Evolutionary conservation across 2,113 vertebrate genomes (phyloP), one percentile per base, ranked within the genome.

Genomic region (Lepisosteus oculatus): DNA sequence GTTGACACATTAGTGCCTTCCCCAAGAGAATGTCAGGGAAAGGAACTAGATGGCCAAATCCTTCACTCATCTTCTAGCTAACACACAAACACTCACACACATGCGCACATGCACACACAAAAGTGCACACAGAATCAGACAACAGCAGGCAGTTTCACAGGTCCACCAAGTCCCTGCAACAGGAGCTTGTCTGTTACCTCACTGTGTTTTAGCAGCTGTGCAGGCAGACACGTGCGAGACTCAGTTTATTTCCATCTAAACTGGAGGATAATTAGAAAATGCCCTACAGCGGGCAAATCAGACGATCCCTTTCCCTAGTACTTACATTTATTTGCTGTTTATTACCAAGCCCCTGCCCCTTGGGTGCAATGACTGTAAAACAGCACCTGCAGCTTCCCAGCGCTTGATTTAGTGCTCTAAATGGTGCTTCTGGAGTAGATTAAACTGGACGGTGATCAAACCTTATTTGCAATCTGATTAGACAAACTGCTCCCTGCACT

Each of bases 391-490:
- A 94, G 93, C 92, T 91, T 92, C 89, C 83, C 72, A 42, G 83
- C 74, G 83, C 91, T 92, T 97, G 95, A 97, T 96, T 97, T 96
- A 96, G 91, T 92, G 93, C 88, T 56, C 84, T 91, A 90, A 94
- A 94, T 90, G 90, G 90, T 86, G 87, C 94, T 95, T 88, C 90
- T 89, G 93, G 93, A 92, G 93, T 94, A 94, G 95, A 97, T 97
- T 96, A 95, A 89, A 85, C 93, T 91, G 94, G 94, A 95, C 95
- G 93, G 91, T 93, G 95, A 96, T 97, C 95, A 97, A 95, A 97
- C 94, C 95, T 93, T 95, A 98, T 97, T 97, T 96, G 93, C 95
- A 94, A 93, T 94, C 93, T 92, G 93, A 97, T 97, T 97, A 96
- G 93, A 95, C 93, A 91, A 94, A 94, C 93, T 92, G 93, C 92